phyloP scores from a whole-genome alignment of 1,140 invertebrate species.

The Calephelis virginiensis region DNA sequence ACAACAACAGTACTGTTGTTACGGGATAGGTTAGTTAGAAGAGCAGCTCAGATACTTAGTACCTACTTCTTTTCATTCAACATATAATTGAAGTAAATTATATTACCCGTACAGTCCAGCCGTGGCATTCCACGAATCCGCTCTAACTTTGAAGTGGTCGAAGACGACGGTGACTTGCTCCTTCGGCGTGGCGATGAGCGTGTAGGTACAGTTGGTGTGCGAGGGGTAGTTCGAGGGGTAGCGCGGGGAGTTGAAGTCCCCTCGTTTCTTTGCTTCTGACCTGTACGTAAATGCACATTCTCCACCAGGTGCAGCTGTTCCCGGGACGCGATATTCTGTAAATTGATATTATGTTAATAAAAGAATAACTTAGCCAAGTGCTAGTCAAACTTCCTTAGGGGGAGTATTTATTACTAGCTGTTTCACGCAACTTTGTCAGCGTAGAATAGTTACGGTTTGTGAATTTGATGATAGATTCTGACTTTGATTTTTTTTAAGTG shows the following conservation, averaged over 20 bases:
- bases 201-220: conserved; percentile 94
- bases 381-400: too few relatives aligned
- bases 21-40: too few relatives aligned
- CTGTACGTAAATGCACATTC: conserved; percentile 94
- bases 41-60: not conserved
- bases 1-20: too few relatives aligned
- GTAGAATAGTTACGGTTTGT: too few relatives aligned
- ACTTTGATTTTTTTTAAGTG: too few relatives aligned
- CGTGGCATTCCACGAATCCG: conserved; percentile 78
- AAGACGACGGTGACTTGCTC: conserved; percentile 96
- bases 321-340: conserved; percentile 94
- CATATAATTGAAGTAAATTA: not conserved
- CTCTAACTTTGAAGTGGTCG: conserved; percentile 93
- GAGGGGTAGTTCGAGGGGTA: conserved; percentile 97
- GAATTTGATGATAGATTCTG: too few relatives aligned
- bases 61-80: not conserved
- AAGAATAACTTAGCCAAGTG: too few relatives aligned
- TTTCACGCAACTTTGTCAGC: too few relatives aligned
- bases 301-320: conserved; percentile 93
- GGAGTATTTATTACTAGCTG: too few relatives aligned
- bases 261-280: conserved; percentile 90
- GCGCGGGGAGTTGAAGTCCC: conserved; percentile 96
- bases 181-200: conserved; percentile 90
- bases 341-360: not conserved
- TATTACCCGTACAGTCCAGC: conserved; percentile 81